Conservation (phyloP, 2,888 invertebrate species). For the Nymphalis urticae region DNA sequence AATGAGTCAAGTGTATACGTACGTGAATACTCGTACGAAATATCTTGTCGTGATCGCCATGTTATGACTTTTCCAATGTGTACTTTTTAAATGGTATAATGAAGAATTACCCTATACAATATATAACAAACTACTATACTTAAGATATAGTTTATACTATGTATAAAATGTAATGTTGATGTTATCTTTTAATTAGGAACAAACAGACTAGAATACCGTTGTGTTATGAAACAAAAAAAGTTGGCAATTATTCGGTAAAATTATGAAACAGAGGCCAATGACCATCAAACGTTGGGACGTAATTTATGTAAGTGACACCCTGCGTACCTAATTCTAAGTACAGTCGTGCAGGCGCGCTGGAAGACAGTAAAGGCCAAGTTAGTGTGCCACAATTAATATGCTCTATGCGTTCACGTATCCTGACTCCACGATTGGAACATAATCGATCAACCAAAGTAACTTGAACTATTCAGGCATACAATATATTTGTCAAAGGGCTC, state of each 20-base stretch:
- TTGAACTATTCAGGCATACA: slow-evolving; percentile 31
- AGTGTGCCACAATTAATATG: slow-evolving; percentile 63
- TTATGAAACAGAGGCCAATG: slow-evolving; percentile 34
- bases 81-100: no score
- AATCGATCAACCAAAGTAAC: slow-evolving; percentile 41
- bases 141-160: no score
- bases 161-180: no score
- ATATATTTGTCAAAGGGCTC: slow-evolving; percentile 35
- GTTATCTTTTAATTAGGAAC: no score
- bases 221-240: background rate
- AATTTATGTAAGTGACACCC: slow-evolving; percentile 40
- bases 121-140: no score
- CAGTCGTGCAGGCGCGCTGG: slow-evolving; percentile 39
- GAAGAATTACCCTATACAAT: no score
- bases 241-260: slow-evolving; percentile 5
- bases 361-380: slow-evolving; percentile 46
- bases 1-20: background rate
- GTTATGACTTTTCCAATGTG: no score
- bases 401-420: slow-evolving; percentile 53
- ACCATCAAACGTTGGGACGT: slow-evolving; percentile 33
- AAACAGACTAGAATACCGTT: background rate
- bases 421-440: slow-evolving; percentile 60
- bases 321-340: slow-evolving; percentile 40
- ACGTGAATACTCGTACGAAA: background rate
- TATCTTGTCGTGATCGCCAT: no score